Evolutionary conservation across 2,797 vertebrate genomes (phyloP), one percentile per base, ranked within the genome.

Genomic region (Chloroceryle amazona): DNA sequence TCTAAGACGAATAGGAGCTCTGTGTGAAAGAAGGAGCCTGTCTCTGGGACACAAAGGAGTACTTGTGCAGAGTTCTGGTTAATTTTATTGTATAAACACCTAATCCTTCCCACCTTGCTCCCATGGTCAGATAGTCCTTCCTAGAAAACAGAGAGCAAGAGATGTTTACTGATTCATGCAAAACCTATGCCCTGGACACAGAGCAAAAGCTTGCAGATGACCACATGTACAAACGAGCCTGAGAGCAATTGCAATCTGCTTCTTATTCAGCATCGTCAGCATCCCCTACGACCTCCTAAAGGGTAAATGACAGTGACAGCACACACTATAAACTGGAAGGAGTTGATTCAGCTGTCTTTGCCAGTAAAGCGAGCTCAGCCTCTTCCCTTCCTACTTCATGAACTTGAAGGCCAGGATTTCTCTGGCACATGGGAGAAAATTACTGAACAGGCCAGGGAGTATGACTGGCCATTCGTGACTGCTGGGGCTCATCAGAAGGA

Each of bases 41-140:
- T 95, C 67, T 92, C 73, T 87, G 78, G 78, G 63, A 90, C 78
- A 97, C 88, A 96, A 96, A 96, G 78, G 49, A 93, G 81, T 37
- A 76, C n/a, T 94, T 96, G 74, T 95, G 78, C 66, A 79, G 61
- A 60, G 82, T 70, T 79, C 86, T 84, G 70, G n/a, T 82, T 92
- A 57, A 83, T 86, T 96, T 95, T 85, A 94, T 42, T 93, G 61
- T 82, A 85, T 82, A 80, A 97, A 97, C 81, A 92, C 71, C 89
- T 89, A 93, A 96, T 91, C 67, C 60, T 96, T 85, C 83, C 90
- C 78, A 92, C 81, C 86, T 93, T 87, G 67, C 46, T 89, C 31
- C 81, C 83, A 55, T 2, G 13, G 75, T 91, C 87, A 88, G 65
- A 62, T 13, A 72, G 79, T 41, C 73, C n/a, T 67, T 73, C 80